Evolutionary conservation across 1,140 invertebrate species (phyloP), one percentile per base, ranked within the genome.

Genomic region (Drosophila triauraria): DNA sequence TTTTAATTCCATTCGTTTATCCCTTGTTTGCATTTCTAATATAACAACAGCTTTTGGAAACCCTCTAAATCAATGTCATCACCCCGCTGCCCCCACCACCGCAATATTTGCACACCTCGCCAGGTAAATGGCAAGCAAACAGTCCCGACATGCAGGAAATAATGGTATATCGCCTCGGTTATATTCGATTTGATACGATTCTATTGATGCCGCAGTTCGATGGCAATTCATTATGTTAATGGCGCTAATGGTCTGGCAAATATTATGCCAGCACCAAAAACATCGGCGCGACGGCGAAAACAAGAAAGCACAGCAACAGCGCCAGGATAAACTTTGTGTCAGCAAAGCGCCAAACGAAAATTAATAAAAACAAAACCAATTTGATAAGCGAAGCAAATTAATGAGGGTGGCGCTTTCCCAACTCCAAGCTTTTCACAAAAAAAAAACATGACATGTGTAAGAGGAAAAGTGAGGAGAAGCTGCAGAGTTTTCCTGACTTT

Each of bases 171-270:
- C 40, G 67, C 62, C 40, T 40, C 48, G 67, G 46, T 35, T 59
- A 35, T 42, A 50, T 59, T 72, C 69, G 25, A 48, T 59, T 59
- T 67, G 43, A 59, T 72, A 42, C 51, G 69, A 51, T 72, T 42
- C 38, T 59, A 51, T 44, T 50, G 44, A 42, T 59, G 46, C 74
- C 72, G 68, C 76, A 68, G 65, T 90, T 81, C 85, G 74, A 88
- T 90, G 67, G 85, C 81, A 90, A 88, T 88, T 85, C 86, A 88
- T 88, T 90, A 88, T 88, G 82, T 90, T 88, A 88, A 88, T 88
- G 70, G 85, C 78, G 82, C 75, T 88, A 88, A 88, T 88, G 85
- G 85, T 51, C 81, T 90, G 86, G 85, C 83, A 88, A 88, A 88
- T 80, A 88, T 82, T 88, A 70, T 47, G 78, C 53, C 64, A 35